Evolutionary conservation across 2,797 vertebrate genomes (phyloP).

Genomic region (Pteropus rufus): DNA sequence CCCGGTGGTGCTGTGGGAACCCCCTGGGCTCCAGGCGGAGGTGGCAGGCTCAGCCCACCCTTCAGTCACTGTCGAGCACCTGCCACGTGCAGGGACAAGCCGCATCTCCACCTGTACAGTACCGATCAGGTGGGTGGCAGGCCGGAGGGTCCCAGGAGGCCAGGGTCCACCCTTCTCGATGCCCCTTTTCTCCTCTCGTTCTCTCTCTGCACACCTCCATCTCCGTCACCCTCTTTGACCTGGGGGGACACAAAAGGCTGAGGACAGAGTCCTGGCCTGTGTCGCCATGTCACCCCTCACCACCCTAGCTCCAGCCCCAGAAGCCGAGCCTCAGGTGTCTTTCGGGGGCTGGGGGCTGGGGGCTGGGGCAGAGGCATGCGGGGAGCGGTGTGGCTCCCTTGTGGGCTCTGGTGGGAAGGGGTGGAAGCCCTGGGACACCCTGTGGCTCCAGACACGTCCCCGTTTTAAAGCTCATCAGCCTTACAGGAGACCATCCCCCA

Average conservation of each 20-base stretch:
- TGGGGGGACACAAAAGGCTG: not conserved
- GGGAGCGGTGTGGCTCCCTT: not conserved
- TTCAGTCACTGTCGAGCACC: not conserved
- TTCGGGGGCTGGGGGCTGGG: not conserved
- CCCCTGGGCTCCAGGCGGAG: not conserved
- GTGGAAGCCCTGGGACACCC: not conserved
- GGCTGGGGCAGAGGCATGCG: not conserved
- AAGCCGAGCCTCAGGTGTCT: not conserved
- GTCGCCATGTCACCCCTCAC: not conserved
- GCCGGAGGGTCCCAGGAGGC: no score
- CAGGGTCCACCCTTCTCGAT: no score
- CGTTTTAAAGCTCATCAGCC: not conserved
- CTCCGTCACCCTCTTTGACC: not conserved
- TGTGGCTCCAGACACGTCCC: not conserved
- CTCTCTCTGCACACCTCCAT: not conserved
- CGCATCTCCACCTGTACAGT: not conserved
- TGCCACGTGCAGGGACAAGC: not conserved
- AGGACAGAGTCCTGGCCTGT: not conserved
- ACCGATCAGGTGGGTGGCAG: no score
- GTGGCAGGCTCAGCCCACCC: not conserved
- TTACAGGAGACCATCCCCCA: not conserved
- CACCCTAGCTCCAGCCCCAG: not conserved
- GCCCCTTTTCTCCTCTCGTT: not conserved
- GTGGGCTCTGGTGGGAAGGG: not conserved
- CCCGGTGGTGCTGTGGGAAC: not conserved